Evolutionary conservation across 2,113 vertebrate genomes (phyloP).

Genomic region (Etia nguti): DNA sequence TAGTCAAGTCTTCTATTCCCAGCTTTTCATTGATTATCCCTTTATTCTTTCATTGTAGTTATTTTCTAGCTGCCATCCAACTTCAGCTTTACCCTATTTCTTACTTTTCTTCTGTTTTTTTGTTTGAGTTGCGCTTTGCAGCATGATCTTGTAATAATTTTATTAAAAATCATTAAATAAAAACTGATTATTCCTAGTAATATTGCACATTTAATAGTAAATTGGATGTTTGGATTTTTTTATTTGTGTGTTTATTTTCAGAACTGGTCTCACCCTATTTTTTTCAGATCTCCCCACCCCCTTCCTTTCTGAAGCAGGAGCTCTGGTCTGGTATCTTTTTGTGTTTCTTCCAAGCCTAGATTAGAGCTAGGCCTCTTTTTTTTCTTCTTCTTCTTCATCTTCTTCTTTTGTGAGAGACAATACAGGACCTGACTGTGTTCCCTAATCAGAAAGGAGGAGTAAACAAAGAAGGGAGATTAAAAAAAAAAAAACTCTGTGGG

Average conservation of each 20-base stretch:
- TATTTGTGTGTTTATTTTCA: neutral
- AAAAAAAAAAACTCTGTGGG: neutral
- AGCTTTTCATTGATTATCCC: slow-evolving; percentile 25
- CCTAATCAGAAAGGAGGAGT: neutral
- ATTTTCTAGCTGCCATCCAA: slow-evolving; percentile 8
- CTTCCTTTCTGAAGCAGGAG: neutral
- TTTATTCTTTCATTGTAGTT: neutral
- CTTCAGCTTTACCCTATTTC: neutral
- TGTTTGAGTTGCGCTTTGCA: neutral
- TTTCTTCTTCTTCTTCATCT: rapidly evolving
- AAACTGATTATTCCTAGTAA: neutral
- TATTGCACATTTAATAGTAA: neutral
- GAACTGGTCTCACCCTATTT: neutral
- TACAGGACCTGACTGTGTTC: neutral
- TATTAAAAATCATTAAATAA: neutral
- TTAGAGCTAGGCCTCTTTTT: neutral
- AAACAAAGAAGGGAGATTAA: neutral
- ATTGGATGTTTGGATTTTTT: neutral
- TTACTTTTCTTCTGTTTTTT: neutral
- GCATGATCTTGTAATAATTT: neutral
- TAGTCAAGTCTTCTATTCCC: slow-evolving; percentile 5
- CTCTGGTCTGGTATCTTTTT: neutral
- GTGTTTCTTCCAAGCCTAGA: neutral
- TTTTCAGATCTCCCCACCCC: neutral
- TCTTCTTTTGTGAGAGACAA: neutral